Base-by-base conservation (phyloP, 2,797 vertebrate species). In the Cottoperca gobio region DNA sequence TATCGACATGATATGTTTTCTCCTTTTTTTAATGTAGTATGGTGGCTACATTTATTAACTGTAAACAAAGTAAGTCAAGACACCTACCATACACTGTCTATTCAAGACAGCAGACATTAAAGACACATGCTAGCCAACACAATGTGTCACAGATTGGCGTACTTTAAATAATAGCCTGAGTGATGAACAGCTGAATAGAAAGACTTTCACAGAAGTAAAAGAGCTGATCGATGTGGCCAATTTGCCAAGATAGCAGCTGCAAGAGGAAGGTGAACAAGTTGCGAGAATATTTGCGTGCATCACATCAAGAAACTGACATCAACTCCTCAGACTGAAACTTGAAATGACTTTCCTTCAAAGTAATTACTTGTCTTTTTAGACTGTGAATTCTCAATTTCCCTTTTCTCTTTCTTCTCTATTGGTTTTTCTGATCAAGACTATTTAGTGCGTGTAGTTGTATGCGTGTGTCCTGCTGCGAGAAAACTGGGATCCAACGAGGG, bases 401-500 rank as follows among this genome's bases (percentile, higher is more conserved):
- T 9, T 33, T 24, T 42, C 19, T 40, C 12, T 21, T 26, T 69
- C 39, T 2, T 6, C 17, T 12, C 14, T 43, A 35, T 65, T 16
- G 5, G 4, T 52, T 43, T 75, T 33, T 24, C 23, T 35, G 58
- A 45, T 48, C 42, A 28, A 50, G 10, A 8, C 42, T 26, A 17
- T 39, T 35, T 61, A 13, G 35, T 40, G 33, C 39, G 5, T 57
- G n/a, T 68, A 12, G 69, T 42, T 70, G 35, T 48, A 2, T 54
- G 17, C 50, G 4, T 21, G 14, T 42, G 8, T 42, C 76, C 76
- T 52, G 54, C 78, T 85, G 74, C 48, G 67, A 73, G 40, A 66
- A 57, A 73, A 76, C 43, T 40, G 13, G 26, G 35, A 58, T 49
- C 35, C 37, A 67, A 43, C 0, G 2, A 61, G 40, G 39, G 10